A percentile compares a stretch with the other conserved stretches of the same genome.
These are phyloP conservation scores for Okamejei kenojei DNA, from an alignment of 2,797 vertebrate species.

Conservation along the genomic window DNA sequence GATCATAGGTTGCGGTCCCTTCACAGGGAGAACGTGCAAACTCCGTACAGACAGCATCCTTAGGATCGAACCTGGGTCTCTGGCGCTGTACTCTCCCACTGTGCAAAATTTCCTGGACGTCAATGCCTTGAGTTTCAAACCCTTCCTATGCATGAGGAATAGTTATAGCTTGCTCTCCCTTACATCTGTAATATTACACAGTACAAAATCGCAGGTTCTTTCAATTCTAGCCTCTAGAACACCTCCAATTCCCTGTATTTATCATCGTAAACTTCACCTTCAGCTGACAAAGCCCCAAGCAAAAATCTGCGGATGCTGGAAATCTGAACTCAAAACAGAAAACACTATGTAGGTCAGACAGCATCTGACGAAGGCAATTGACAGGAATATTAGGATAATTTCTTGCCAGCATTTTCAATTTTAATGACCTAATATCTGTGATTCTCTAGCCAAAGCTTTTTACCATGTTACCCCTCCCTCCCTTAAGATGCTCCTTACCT, in stretches of 20 bases:
- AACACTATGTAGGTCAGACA: too few relatives aligned
- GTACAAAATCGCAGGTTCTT: background rate
- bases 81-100: too few relatives aligned
- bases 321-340: too few relatives aligned
- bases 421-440: background rate
- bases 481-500: background rate
- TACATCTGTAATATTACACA: background rate
- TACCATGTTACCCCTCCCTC: background rate
- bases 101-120: background rate
- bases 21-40: too few relatives aligned
- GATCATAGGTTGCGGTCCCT: too few relatives aligned
- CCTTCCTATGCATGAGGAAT: background rate
- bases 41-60: too few relatives aligned
- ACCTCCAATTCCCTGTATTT: background rate
- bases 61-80: too few relatives aligned
- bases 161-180: background rate
- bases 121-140: background rate
- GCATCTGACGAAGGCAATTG: too few relatives aligned
- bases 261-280: background rate
- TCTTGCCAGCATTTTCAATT: too few relatives aligned
- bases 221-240: background rate
- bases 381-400: too few relatives aligned
- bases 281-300: background rate
- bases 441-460: background rate
- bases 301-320: too few relatives aligned